phyloP scores from a whole-genome alignment of 2,888 invertebrate species.

The Platycnemis pennipes region DNA sequence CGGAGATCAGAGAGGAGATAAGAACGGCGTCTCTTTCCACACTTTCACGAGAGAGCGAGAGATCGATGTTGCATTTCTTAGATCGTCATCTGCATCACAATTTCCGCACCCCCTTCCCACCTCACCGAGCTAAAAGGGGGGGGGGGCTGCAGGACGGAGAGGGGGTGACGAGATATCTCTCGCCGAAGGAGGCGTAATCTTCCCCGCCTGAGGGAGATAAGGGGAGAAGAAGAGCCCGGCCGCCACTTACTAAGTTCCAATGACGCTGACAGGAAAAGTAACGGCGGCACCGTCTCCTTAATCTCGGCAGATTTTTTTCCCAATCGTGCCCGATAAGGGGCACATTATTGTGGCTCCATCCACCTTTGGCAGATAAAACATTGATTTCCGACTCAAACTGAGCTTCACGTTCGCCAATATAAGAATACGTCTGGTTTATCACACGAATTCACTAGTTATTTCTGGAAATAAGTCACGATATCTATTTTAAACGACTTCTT shows the following conservation, averaged over 20 bases:
- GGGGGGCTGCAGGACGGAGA: background rate
- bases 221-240: background rate
- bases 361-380: background rate
- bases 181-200: background rate
- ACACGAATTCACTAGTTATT: too few species aligned
- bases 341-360: background rate
- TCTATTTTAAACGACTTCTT: too few species aligned
- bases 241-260: background rate
- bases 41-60: background rate
- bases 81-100: conserved; percentile 22
- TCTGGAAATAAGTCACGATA: too few species aligned
- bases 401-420: too few species aligned
- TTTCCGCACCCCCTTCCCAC: background rate
- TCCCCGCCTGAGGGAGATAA: background rate
- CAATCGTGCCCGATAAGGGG: background rate
- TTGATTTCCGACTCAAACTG: background rate
- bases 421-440: too few species aligned
- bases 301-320: background rate
- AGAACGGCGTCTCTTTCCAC: background rate
- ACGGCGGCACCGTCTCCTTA: background rate
- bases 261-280: conserved; percentile 1
- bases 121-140: background rate
- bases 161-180: background rate
- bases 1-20: background rate
- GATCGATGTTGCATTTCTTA: conserved; percentile 8